Evolutionary conservation across 2,888 invertebrate genomes (phyloP).

Genomic region (Acleris holmiana): DNA sequence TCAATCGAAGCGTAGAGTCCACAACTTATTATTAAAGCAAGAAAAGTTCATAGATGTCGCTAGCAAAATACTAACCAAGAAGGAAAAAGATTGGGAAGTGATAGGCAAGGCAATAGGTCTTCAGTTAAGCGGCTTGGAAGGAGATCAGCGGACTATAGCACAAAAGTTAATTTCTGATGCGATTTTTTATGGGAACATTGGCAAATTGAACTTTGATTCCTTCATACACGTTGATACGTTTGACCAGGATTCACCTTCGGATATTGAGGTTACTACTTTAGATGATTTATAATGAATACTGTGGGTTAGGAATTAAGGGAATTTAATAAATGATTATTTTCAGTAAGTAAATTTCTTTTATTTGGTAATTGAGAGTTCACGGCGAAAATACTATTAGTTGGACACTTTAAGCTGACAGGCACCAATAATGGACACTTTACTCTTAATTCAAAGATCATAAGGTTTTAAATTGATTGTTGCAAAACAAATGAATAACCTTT

Average conservation of each 20-base stretch:
- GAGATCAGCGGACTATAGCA: conserved; percentile 5
- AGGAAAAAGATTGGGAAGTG: conserved; percentile 23
- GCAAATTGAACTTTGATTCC: conserved; percentile 6
- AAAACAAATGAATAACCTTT: too few relatives aligned
- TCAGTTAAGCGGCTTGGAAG: conserved; percentile 4
- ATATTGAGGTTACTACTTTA: not conserved
- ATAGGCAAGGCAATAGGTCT: conserved; percentile 25
- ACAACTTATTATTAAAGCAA: not conserved
- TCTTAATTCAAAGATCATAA: too few relatives aligned
- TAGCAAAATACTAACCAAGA: not conserved
- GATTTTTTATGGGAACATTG: conserved; percentile 20
- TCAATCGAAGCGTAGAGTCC: not conserved
- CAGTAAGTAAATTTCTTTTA: too few relatives aligned
- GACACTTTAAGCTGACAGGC: too few relatives aligned
- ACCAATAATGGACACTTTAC: too few relatives aligned
- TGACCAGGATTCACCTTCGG: not conserved
- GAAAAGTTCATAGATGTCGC: conserved; percentile 1
- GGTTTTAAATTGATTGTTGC: too few relatives aligned
- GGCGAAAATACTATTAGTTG: too few relatives aligned
- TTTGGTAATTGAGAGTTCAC: too few relatives aligned
- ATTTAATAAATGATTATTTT: too few relatives aligned
- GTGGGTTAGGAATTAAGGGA: not conserved
- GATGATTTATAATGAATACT: not conserved
- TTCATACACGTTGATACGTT: not conserved
- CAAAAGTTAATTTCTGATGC: conserved; percentile 28